A percentile compares a stretch with the other conserved stretches of the same genome.
Conservation (phyloP, 2,113 vertebrate genomes). For the Sigmodon hispidus region DNA sequence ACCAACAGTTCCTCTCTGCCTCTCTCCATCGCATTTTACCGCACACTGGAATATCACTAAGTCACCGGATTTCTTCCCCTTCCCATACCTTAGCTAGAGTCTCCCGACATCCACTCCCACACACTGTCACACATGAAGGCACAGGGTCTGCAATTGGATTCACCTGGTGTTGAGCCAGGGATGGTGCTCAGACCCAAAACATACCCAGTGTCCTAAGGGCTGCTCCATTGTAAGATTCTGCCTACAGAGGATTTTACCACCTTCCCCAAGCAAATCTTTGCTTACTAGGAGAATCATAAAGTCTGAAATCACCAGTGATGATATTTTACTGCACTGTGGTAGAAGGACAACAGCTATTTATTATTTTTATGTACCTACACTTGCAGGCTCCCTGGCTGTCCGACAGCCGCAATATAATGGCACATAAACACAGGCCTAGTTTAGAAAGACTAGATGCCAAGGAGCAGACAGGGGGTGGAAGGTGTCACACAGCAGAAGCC, state of each 20-base stretch:
- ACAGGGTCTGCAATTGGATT: neutral
- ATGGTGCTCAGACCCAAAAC: neutral
- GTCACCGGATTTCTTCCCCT: neutral
- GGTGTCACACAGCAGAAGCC: neutral
- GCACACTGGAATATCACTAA: neutral
- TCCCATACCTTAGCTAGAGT: neutral
- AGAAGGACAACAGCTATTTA: neutral
- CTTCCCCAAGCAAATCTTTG: neutral
- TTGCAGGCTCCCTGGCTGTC: neutral
- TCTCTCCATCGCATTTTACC: neutral
- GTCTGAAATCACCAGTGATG: neutral
- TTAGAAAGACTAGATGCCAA: neutral
- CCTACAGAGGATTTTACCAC: neutral
- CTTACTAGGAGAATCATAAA: neutral
- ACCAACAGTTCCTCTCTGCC: neutral
- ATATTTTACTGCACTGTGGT: neutral
- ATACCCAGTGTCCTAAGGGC: neutral
- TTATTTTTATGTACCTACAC: neutral
- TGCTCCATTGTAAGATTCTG: neutral
- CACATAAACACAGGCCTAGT: conserved; percentile 4
- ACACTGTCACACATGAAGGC: neutral
- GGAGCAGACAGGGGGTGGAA: neutral
- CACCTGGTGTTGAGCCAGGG: neutral
- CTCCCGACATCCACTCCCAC: neutral
- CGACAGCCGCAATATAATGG: neutral